Evolutionary conservation across 2,797 vertebrate species (phyloP).

Genomic region (Gymnoscopelus braueri): DNA sequence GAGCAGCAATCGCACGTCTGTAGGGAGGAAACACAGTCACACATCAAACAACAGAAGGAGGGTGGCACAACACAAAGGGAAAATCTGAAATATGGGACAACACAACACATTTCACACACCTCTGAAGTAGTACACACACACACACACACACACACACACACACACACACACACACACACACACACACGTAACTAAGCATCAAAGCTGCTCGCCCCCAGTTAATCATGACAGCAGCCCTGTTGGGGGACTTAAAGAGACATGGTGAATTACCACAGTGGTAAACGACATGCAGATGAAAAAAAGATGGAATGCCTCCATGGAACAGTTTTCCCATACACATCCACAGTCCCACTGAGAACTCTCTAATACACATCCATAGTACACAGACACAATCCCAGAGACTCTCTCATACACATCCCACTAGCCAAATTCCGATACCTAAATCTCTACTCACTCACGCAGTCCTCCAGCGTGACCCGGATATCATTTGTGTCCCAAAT

Average conservation of each 20-base stretch:
- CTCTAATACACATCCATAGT: too few relatives aligned
- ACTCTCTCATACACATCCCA: neutral
- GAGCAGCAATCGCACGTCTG: conserved; percentile 96
- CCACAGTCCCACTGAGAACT: too few relatives aligned
- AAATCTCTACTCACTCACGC: too few relatives aligned
- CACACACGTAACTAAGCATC: too few relatives aligned
- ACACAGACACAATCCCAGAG: too few relatives aligned
- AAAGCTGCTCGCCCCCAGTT: conserved; percentile 28
- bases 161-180: too few relatives aligned
- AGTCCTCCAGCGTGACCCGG: too few relatives aligned
- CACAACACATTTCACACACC: neutral
- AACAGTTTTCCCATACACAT: too few relatives aligned
- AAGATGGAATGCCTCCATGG: neutral
- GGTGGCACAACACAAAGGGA: neutral
- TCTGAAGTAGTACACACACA: too few relatives aligned
- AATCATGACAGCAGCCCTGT: conserved; percentile 29
- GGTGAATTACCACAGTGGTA: conserved; percentile 56
- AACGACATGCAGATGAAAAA: conserved; percentile 50
- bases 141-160: too few relatives aligned
- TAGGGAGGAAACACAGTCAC: conserved; percentile 46
- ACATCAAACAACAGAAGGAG: conserved; percentile 23
- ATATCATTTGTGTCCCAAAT: too few relatives aligned
- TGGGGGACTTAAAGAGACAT: conserved; percentile 32
- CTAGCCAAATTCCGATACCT: too few relatives aligned
- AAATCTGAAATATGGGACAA: neutral